These are phyloP conservation scores for Leptobrachium ailaonicum DNA, from an alignment of 2,113 vertebrate species.

Conservation along the genomic window DNA sequence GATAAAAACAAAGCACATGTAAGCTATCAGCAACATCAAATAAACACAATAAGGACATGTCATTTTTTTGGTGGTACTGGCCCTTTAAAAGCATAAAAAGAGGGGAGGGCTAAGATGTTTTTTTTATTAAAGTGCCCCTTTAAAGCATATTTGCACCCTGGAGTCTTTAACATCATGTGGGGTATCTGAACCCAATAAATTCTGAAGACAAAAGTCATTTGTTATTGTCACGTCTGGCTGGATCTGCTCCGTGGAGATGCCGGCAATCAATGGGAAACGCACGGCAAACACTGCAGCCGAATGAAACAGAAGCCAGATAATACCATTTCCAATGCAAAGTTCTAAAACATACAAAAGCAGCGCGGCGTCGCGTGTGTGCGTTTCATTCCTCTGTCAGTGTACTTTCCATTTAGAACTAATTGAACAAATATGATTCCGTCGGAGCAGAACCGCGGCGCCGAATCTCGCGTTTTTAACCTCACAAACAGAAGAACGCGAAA, in stretches of 20 bases:
- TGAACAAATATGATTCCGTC: conserved; percentile 29
- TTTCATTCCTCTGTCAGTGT: conserved; percentile 22
- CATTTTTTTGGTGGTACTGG: too few relatives aligned
- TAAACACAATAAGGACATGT: too few relatives aligned
- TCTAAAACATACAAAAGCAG: conserved; percentile 1
- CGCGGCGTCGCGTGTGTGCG: neutral
- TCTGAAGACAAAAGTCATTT: neutral
- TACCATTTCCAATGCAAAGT: neutral
- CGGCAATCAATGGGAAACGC: neutral
- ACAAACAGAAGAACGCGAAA: neutral
- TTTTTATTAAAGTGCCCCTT: too few relatives aligned
- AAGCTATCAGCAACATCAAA: too few relatives aligned
- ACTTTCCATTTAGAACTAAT: conserved; percentile 35
- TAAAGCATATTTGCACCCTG: too few relatives aligned
- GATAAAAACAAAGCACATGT: too few relatives aligned
- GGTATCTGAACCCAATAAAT: too few relatives aligned
- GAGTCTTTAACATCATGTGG: too few relatives aligned
- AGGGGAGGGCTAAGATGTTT: too few relatives aligned
- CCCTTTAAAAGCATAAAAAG: too few relatives aligned
- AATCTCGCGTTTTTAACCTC: neutral
- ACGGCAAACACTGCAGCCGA: neutral
- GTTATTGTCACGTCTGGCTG: neutral
- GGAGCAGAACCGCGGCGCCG: conserved; percentile 9
- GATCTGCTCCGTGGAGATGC: neutral
- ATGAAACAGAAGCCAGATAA: neutral